Conservation (phyloP, 2,113 vertebrate genomes). For the Shinisaurus crocodilurus region DNA sequence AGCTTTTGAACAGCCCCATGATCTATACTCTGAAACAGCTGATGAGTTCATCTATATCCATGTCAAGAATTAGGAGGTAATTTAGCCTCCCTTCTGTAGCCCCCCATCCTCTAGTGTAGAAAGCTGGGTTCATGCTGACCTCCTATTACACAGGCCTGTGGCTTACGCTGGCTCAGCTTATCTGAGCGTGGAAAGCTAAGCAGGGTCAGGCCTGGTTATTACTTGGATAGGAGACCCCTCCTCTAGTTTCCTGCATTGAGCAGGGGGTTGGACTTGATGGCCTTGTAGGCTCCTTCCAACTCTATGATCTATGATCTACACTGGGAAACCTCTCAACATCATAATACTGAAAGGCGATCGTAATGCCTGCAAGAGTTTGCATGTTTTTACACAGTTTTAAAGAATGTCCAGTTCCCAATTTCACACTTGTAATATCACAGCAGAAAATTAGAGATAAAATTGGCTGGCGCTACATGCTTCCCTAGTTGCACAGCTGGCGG, state of each 20-base stretch:
- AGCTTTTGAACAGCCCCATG: neutral
- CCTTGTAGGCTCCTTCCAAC: no score
- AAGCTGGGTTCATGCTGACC: neutral
- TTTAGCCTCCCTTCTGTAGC: neutral
- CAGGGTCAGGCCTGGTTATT: no score
- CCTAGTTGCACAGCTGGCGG: neutral
- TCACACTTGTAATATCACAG: neutral
- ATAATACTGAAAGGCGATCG: neutral
- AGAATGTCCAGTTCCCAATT: neutral
- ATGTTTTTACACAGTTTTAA: neutral
- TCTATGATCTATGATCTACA: no score
- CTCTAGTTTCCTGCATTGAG: no score
- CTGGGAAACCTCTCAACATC: neutral
- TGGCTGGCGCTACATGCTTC: neutral
- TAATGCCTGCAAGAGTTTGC: neutral
- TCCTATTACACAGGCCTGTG: neutral
- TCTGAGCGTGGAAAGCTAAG: no score
- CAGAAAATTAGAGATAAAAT: neutral
- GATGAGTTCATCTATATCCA: neutral
- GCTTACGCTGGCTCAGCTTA: no score
- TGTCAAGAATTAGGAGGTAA: neutral
- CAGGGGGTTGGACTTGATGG: no score
- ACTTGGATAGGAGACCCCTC: no score
- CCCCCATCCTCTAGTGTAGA: neutral
- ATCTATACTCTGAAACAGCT: neutral